Evolutionary conservation across 2,888 invertebrate species (phyloP), one percentile per base, ranked within the genome.

Genomic region (Agrotis exclamationis): DNA sequence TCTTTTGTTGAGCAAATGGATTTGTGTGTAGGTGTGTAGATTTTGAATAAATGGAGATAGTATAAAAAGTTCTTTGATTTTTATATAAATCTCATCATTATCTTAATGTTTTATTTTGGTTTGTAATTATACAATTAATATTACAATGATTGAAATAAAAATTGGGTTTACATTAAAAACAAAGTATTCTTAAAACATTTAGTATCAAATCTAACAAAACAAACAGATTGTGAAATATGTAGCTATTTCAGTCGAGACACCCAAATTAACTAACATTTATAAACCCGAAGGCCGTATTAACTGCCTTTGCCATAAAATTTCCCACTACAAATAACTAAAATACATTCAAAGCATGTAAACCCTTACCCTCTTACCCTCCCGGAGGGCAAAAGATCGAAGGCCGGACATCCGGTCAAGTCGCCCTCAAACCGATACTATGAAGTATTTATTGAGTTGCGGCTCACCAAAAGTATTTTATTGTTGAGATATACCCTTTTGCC

Each of bases 371-470:
- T 76, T 82, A 72, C 83, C 83, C 88, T 87, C 92, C 93, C 90
- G 85, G 85, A 89, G 94, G 95, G 94, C 93, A 87, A 90, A 89
- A 93, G 95, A 94, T 93, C 95, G 94, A 91, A 94, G 93, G 93
- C 92, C 94, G 92, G 92, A 93, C 92, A 85, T 94, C 94, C 94
- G 95, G 95, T 91, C 94, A 93, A 91, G 89, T 91, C 92, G 90
- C 92, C 94, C 93, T 93, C 92, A 91, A 92, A 92, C 94, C 93
- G 94, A 94, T 95, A 95, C 94, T 94, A 95, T 95, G 94, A 96
- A 95, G 96, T 96, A 96, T 96, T 96, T 96, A 96, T 96, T 93
- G 95, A 95, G 94, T 93, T 95, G 96, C 90, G 96, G 96, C 90
- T 92, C 88, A 95, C 96, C 96, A 86, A 93, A 95, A 89, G 93